Percentiles rank a stretch among this genome's conserved stretches.
phyloP scores from a whole-genome alignment of 2,113 vertebrate species.

The Orcinus orca region DNA sequence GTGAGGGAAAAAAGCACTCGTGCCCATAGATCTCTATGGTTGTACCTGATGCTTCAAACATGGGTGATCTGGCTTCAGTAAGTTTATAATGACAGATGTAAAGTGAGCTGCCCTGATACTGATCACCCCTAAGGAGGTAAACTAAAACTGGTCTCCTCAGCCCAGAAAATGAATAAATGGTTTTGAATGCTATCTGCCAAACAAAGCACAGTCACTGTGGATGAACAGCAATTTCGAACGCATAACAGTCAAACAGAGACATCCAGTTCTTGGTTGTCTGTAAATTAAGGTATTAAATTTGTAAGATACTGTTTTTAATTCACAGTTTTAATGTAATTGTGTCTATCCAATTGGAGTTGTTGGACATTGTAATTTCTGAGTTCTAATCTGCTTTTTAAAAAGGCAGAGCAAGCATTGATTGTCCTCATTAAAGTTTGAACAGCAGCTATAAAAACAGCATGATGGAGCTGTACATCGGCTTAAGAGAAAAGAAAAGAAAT shows the following conservation, averaged over 20 bases:
- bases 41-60: neutral
- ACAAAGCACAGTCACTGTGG: conserved; percentile 53
- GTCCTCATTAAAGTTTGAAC: conserved; percentile 70
- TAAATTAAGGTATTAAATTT: conserved; percentile 71
- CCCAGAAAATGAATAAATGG: neutral
- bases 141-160: neutral
- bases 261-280: conserved; percentile 18
- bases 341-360: conserved; percentile 46
- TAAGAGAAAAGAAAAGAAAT: conserved; percentile 38
- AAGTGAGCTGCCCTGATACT: neutral
- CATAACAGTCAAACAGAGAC: conserved; percentile 53
- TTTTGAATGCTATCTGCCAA: conserved; percentile 35
- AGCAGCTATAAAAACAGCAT: conserved; percentile 51
- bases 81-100: neutral
- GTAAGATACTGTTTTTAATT: conserved; percentile 65
- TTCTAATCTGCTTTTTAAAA: conserved; percentile 54
- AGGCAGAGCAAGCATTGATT: conserved; percentile 57
- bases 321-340: conserved; percentile 63
- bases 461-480: conserved; percentile 30
- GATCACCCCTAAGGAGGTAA: neutral
- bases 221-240: conserved; percentile 56
- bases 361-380: conserved; percentile 64
- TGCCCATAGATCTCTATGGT: neutral
- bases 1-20: neutral
- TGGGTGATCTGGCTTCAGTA: neutral